phyloP scores from a whole-genome alignment of 2,113 vertebrate genomes.

The Sinocyclocheilus maitianheensis region DNA sequence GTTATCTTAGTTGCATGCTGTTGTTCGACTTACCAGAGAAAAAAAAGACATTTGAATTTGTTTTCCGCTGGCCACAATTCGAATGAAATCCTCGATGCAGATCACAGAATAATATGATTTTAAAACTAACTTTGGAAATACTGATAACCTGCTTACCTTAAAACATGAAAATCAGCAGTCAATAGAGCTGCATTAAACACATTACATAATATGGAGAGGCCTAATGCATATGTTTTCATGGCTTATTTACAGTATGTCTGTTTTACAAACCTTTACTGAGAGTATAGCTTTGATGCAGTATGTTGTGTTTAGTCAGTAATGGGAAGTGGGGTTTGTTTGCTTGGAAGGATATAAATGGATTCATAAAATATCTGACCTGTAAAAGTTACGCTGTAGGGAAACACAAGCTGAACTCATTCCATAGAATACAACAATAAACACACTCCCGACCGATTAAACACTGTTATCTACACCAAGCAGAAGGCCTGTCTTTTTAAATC shows the following conservation, averaged over 20 bases:
- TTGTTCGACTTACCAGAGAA: not conserved
- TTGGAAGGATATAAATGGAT: not conserved
- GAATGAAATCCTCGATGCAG: not conserved
- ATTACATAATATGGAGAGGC: too few species aligned
- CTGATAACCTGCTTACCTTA: not conserved
- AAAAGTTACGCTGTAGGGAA: not conserved
- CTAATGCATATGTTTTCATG: too few species aligned
- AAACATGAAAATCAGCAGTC: not conserved
- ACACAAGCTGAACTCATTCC: not conserved
- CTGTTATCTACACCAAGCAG: not conserved
- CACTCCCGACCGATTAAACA: not conserved
- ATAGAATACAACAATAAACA: not conserved
- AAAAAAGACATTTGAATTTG: too few species aligned
- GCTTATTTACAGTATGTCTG: not conserved
- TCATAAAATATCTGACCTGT: not conserved
- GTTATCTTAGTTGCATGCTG: not conserved
- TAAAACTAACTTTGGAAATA: not conserved
- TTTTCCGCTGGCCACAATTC: not conserved
- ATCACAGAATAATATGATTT: not conserved
- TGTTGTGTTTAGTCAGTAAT: not conserved
- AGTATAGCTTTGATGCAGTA: too few species aligned
- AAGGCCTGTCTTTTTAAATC: not conserved
- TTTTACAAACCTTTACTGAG: not conserved
- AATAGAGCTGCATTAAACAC: not conserved
- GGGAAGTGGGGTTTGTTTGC: not conserved